phyloP scores from a whole-genome alignment of 2,888 invertebrate genomes.

The Aricia artaxerxes region DNA sequence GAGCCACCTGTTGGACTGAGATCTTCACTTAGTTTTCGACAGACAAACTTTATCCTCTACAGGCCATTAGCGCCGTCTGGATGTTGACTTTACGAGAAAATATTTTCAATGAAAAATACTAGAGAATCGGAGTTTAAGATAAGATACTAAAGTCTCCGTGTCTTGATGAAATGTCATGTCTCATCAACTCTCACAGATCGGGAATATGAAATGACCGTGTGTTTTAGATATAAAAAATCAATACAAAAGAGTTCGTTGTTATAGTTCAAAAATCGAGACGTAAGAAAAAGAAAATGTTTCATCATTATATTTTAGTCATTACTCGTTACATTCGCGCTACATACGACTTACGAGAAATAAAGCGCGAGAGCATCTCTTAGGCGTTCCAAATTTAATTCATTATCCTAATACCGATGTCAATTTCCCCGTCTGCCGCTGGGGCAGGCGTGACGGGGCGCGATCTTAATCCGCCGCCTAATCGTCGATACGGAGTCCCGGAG shows the following conservation, averaged over 20 bases:
- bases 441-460: conserved; percentile 56
- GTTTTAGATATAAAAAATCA: no score
- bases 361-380: neutral
- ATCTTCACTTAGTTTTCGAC: conserved; percentile 9
- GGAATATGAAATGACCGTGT: neutral
- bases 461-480: conserved; percentile 67
- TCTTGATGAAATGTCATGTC: neutral
- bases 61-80: conserved; percentile 6
- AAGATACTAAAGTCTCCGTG: neutral
- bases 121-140: neutral
- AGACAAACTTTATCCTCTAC: conserved; percentile 7
- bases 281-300: neutral
- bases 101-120: conserved; percentile 4
- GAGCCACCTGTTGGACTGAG: neutral
- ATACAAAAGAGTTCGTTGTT: no score
- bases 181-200: neutral
- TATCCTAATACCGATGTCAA: conserved; percentile 41
- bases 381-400: conserved; percentile 37
- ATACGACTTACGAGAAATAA: neutral
- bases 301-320: neutral
- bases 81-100: conserved; percentile 13
- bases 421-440: conserved; percentile 38
- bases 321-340: neutral
- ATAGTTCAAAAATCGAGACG: neutral
- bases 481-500: conserved; percentile 55